phyloP scores from a whole-genome alignment of 2,113 vertebrate genomes.

The Sphyrna mokarran region DNA sequence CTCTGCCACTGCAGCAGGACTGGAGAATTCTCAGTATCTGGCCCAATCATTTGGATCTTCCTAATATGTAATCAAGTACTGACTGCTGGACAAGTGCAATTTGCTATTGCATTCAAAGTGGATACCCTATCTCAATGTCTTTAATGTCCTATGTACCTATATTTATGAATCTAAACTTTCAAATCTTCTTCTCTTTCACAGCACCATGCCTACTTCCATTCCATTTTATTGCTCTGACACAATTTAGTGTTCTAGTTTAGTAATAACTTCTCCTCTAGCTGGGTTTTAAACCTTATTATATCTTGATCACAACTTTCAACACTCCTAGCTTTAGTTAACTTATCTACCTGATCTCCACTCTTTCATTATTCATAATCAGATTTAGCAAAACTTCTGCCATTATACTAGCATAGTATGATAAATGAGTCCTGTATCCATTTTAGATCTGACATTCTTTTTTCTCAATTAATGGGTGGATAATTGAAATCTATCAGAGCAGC shows the following conservation, averaged over 20 bases:
- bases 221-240: background rate
- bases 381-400: background rate
- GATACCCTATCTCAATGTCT: background rate
- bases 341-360: background rate
- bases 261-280: background rate
- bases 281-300: background rate
- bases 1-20: too few relatives aligned
- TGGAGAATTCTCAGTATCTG: too few relatives aligned
- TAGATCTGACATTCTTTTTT: background rate
- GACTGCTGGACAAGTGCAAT: too few relatives aligned
- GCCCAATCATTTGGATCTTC: too few relatives aligned
- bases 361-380: slow-evolving; percentile 17
- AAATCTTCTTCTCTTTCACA: background rate
- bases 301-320: background rate
- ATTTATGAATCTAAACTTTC: background rate
- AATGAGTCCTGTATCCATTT: background rate
- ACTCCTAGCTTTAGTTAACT: background rate
- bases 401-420: background rate
- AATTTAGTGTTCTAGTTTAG: background rate
- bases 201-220: background rate
- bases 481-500: background rate
- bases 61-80: too few relatives aligned
- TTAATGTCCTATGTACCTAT: background rate
- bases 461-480: background rate
- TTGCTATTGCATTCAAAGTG: too few relatives aligned